Evolutionary conservation across 1,140 invertebrate species (phyloP).

Genomic region (Stenopsyche tienmushanensis): DNA sequence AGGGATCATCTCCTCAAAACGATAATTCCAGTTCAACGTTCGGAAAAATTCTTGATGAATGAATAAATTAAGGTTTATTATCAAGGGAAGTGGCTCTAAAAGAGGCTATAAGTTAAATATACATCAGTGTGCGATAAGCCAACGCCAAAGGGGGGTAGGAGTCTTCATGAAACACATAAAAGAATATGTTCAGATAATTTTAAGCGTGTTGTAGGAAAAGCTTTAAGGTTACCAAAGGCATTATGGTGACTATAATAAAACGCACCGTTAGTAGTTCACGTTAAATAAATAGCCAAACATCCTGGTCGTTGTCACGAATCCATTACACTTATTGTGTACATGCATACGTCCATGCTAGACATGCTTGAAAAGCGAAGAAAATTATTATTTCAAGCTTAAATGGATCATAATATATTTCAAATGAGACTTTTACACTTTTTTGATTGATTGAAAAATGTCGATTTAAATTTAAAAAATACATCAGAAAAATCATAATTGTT

Average conservation of each 20-base stretch:
- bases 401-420: neutral
- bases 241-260: neutral
- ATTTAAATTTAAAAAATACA: too few relatives aligned
- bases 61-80: neutral
- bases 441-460: too few relatives aligned
- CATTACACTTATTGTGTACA: constrained; percentile 24
- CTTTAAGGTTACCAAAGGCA: neutral
- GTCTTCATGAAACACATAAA: neutral
- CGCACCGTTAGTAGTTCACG: neutral
- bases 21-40: too few relatives aligned
- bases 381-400: too few relatives aligned
- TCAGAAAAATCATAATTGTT: too few relatives aligned
- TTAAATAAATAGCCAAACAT: constrained; percentile 29
- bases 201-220: neutral
- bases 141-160: too few relatives aligned
- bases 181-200: neutral
- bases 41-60: neutral
- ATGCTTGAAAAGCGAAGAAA: neutral
- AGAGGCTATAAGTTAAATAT: neutral
- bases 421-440: too few relatives aligned
- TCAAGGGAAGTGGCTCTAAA: neutral
- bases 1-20: too few relatives aligned
- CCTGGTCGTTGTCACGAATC: constrained; percentile 30
- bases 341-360: neutral
- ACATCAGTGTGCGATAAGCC: neutral